Evolutionary conservation across 2,113 vertebrate species (phyloP), one percentile per base, ranked within the genome.

Genomic region (Vidua chalybeata): DNA sequence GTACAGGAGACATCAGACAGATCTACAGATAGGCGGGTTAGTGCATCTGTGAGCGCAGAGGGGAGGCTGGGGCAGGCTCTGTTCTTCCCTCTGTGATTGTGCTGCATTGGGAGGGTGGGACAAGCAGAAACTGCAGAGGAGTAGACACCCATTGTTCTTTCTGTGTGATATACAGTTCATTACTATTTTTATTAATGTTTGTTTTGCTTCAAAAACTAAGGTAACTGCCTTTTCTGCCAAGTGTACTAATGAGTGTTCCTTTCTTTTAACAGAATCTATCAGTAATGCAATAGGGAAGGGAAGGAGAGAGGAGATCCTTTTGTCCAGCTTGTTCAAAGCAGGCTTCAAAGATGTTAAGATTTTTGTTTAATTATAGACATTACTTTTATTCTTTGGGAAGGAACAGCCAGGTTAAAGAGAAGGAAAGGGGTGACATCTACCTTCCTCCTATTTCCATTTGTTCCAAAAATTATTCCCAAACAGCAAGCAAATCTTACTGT

Each of bases 1-100:
- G 33, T 33, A 10, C 1, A 67, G 76, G 51, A 72, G 62, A 31
- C 28, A 4, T 3, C 2, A 39, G 49, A 54, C 43, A 55, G 27
- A 18, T 12, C 17, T 79, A 19, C 15, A 51, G 4, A 19, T 24
- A 5, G 0, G 0, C 35, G 51, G 15, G 22, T 45, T 19, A 39
- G 26, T 3, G 20, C 9, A 15, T 35, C 30, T 49, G 11, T 3
- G 26, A 43, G 54, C 24, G 54, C 46, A 27, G 77, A 69, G 45
- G 27, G 18, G 39, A 54, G 35, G 48, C 46, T 48, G 71, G 21
- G 41, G 11, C 21, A 10, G 31, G 48, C 56, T 74, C 81, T 19
- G 43, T 48, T 33, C 48, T 78, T 35, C n/a, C 66, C 59, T 81
- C 46, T 20, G 11, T 20, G 11, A 12, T 7, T 3, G 10, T 15